Base-by-base conservation (phyloP, 2,113 vertebrate genomes). In the Calonectris borealis region DNA sequence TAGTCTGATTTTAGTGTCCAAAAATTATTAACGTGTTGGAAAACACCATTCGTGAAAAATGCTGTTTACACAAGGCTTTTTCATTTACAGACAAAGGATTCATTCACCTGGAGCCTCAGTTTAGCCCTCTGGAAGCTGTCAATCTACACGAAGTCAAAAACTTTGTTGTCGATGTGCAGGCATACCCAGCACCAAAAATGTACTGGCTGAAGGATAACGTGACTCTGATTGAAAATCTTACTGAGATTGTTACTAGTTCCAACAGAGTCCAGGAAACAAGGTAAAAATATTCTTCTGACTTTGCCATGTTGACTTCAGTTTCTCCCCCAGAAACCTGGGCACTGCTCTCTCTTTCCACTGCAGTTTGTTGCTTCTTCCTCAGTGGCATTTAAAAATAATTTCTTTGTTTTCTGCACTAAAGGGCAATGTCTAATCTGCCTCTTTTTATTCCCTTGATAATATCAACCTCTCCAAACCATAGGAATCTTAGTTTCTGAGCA, bases 121-220 rank as follows among this genome's bases (percentile, higher is more conserved):
- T 99, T 62, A 83, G 84, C 64, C 96, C 92, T 10, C 58, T 97
- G 87, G 99, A 99, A 98, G 97, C 98, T 21, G 98, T 99, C 27
- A 98, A 99, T n/a, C 97, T 99, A 57, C 99, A 99, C 1, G 98
- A 99, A 96, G 99, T 99, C 5, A 98, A 98, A 31, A 98, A 99
- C 90, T 99, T 99, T 90, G 96, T 94, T 4, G 98, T 99, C 4
- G 96, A 98, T 16, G 98, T 99, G 36, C 94, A 98, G 84, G 98
- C 99, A 27, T 99, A 99, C 79, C 99, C 99, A 8, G 86, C 94
- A 18, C 99, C 98, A 80, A 98, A 71, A 70, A 98, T 99, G 93
- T 98, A 98, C 54, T 99, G 99, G 99, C 92, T 99, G 72, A 99
- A 99, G 94, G 98, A 99, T 72, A 99, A 99, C 1, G 62, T 97